Conservation (phyloP, 1,140 invertebrate species). For the Dendrolimus punctatus region DNA sequence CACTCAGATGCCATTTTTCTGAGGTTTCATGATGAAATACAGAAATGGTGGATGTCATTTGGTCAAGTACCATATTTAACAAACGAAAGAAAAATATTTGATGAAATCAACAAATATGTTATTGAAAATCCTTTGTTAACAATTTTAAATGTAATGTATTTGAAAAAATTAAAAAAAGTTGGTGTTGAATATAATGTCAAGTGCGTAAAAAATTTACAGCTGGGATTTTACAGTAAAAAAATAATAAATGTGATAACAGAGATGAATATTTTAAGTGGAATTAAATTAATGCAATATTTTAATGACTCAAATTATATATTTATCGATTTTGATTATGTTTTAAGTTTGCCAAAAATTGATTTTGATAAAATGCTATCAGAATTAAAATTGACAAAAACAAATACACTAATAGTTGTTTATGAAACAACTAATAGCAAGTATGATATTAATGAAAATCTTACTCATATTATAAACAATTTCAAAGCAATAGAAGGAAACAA, state of each 20-base stretch:
- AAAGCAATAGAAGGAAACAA: background rate
- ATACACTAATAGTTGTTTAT: slow-evolving; percentile 10
- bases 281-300: slow-evolving; percentile 13
- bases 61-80: slow-evolving; percentile 12
- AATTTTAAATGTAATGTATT: slow-evolving; percentile 14
- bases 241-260: slow-evolving; percentile 10
- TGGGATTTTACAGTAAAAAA: background rate
- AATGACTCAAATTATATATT: slow-evolving; percentile 7
- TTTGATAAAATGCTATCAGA: slow-evolving; percentile 11
- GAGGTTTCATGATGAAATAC: slow-evolving; percentile 18
- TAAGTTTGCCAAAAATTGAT: slow-evolving; percentile 9
- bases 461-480: slow-evolving; percentile 3
- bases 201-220: slow-evolving; percentile 4
- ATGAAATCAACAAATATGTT: slow-evolving; percentile 13
- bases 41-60: slow-evolving; percentile 20
- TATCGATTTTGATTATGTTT: slow-evolving; percentile 16
- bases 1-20: slow-evolving; percentile 17
- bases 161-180: slow-evolving; percentile 10
- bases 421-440: slow-evolving; percentile 4
- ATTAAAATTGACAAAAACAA: slow-evolving; percentile 6
- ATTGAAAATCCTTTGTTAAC: slow-evolving; percentile 15
- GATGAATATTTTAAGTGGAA: slow-evolving; percentile 8
- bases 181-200: slow-evolving; percentile 10
- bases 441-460: slow-evolving; percentile 1
- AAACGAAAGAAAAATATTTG: slow-evolving; percentile 13